These are phyloP conservation scores for Myoxocephalus aenaeus DNA, from an alignment of 2,797 vertebrate species.

Conservation along the genomic window DNA sequence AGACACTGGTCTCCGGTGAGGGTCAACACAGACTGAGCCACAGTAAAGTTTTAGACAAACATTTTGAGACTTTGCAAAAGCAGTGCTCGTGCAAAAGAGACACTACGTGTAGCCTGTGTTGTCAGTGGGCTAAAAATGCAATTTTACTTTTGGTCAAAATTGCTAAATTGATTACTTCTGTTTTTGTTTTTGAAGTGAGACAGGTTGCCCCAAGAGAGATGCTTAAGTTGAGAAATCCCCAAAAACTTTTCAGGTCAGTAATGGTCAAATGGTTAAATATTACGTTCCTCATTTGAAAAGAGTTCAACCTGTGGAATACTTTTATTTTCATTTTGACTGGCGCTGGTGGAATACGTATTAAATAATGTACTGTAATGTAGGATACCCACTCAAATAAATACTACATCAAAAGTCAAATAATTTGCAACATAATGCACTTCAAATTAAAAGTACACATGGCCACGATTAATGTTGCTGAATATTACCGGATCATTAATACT, in stretches of 20 bases:
- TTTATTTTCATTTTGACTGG: not conserved
- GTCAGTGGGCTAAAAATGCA: not conserved
- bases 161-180: not conserved
- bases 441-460: not conserved
- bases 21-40: slow-evolving; percentile 51
- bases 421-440: not conserved
- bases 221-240: not conserved
- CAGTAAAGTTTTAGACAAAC: slow-evolving; percentile 8
- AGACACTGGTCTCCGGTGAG: slow-evolving; percentile 64
- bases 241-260: not conserved
- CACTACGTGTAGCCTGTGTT: not conserved
- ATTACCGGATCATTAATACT: not conserved
- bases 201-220: not conserved
- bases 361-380: not conserved
- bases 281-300: not conserved
- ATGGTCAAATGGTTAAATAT: not conserved
- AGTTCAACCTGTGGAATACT: not conserved
- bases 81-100: slow-evolving; percentile 1
- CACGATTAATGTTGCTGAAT: not conserved
- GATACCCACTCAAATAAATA: not conserved
- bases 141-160: not conserved
- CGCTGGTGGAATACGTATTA: not conserved
- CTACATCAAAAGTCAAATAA: not conserved
- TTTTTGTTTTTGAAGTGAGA: not conserved
- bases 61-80: not conserved